Base-by-base conservation (phyloP, 2,113 vertebrate species). In the Ceratotherium simum region DNA sequence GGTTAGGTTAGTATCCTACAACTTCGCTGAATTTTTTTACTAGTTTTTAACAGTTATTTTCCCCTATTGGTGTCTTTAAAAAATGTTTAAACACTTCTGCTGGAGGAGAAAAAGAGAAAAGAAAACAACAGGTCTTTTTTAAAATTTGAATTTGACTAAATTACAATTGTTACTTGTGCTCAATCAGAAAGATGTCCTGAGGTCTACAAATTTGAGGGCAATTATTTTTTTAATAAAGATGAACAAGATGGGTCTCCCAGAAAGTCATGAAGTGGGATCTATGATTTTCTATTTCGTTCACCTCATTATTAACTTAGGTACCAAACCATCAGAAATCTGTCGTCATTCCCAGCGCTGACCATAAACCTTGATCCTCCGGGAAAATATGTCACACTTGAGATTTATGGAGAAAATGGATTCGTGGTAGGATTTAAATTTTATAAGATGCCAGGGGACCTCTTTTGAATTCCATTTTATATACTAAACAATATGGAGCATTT, bases 401-500 rank as follows among this genome's bases (percentile, higher is more conserved):
- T 60, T 92, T 83, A 48, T 4, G 2, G 33, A 48, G 4, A 80
- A 70, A 84, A 73, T 36, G 5, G 23, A 62, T 29, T 67, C 33
- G 54, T 5, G 62, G n/a, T 27, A 7, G 87, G 89, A 69, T 62
- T 90, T 51, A 64, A 88, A 84, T 88, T 94, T 93, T 80, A 25
- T n/a, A 72, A 39, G 20, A 62, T 36, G 51, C 23, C 21, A 69
- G 2, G 25, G 2, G 10, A 20, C 27, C 11, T 81, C 58, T 84
- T 88, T 58, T 70, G 21, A 93, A 91, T 54, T 88, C 64, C 54
- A 21, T 85, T 76, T 96, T 70, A 12, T 58, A 72, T 79, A 29
- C 54, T 51, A 76, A 76, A 21, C 33, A 81, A 46, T 95, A 67
- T 42, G 58, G 33, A 80, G 20, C 5, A 85, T 75, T 92, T 90